Percentiles rank a stretch among this genome's conserved stretches.
These are phyloP conservation scores for Passer montanus DNA, from an alignment of 2,113 vertebrate genomes.

Conservation along the genomic window DNA sequence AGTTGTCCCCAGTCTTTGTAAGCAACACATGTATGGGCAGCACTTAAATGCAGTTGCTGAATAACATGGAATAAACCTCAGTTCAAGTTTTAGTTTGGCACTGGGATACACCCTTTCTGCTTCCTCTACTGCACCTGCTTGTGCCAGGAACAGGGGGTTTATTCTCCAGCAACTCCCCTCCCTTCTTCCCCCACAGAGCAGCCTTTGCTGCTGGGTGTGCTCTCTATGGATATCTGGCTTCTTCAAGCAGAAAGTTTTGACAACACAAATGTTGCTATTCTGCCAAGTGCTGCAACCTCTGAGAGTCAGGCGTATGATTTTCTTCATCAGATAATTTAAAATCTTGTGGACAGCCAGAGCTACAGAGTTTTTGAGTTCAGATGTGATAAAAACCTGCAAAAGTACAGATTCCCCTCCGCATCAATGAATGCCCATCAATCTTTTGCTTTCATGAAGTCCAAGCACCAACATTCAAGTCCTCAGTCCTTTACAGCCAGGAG, in stretches of 20 bases:
- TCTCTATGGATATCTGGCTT: background rate
- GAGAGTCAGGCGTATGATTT: background rate
- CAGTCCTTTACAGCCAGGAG: background rate
- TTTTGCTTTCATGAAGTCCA: background rate
- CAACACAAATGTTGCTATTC: background rate
- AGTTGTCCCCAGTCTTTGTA: background rate
- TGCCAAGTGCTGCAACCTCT: background rate
- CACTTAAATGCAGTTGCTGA: background rate
- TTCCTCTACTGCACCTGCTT: background rate
- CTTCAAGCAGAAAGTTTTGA: background rate
- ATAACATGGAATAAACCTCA: background rate
- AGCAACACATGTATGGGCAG: accelerated
- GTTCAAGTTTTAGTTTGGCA: background rate
- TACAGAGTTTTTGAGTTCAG: background rate
- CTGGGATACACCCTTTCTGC: background rate
- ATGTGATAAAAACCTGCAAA: background rate
- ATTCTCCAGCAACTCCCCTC: background rate
- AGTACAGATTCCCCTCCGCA: background rate
- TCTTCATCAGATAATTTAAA: background rate
- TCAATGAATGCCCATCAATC: accelerated
- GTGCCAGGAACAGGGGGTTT: background rate
- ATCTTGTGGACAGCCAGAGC: background rate
- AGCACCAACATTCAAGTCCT: background rate
- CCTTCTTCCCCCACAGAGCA: background rate
- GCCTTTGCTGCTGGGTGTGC: background rate